Evolutionary conservation across 92 coral and sea anemone species (phyloP).

Genomic region (Zoanthus sociatus): DNA sequence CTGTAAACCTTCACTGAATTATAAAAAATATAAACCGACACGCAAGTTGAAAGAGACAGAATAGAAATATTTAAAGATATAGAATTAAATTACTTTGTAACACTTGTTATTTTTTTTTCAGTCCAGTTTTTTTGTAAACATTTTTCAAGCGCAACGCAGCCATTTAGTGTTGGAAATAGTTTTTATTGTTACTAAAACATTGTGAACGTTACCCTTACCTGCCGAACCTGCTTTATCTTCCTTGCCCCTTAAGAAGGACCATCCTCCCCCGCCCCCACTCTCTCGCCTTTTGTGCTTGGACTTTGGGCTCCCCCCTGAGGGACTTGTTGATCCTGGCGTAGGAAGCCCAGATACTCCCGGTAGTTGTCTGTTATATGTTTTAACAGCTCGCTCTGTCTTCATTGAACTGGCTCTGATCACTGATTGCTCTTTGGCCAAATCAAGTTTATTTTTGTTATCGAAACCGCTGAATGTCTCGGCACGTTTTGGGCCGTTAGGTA

Average conservation of each 20-base stretch:
- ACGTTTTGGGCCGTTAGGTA: slow-evolving; percentile 82
- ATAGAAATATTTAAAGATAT: no score
- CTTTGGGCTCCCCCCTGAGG: slow-evolving; percentile 79
- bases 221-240: slow-evolving; percentile 68
- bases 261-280: slow-evolving; percentile 79
- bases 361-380: slow-evolving; percentile 65
- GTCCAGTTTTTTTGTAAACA: no score
- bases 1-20: no score
- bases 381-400: slow-evolving; percentile 79
- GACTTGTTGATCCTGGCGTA: slow-evolving; percentile 49
- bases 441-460: slow-evolving; percentile 72
- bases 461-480: slow-evolving; percentile 98
- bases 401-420: slow-evolving; percentile 86
- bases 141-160: no score
- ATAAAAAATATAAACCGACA: no score
- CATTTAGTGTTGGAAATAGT: no score
- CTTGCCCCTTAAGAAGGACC: slow-evolving; percentile 76
- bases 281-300: slow-evolving; percentile 76
- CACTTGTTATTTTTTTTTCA: no score
- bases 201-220: slow-evolving; percentile 45
- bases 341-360: slow-evolving; percentile 57
- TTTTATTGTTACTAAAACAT: background rate
- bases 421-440: slow-evolving; percentile 60
- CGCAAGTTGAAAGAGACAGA: no score
- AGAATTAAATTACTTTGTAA: no score